These are phyloP conservation scores for Morelia viridis DNA, from an alignment of 2,797 vertebrate species.

Conservation along the genomic window DNA sequence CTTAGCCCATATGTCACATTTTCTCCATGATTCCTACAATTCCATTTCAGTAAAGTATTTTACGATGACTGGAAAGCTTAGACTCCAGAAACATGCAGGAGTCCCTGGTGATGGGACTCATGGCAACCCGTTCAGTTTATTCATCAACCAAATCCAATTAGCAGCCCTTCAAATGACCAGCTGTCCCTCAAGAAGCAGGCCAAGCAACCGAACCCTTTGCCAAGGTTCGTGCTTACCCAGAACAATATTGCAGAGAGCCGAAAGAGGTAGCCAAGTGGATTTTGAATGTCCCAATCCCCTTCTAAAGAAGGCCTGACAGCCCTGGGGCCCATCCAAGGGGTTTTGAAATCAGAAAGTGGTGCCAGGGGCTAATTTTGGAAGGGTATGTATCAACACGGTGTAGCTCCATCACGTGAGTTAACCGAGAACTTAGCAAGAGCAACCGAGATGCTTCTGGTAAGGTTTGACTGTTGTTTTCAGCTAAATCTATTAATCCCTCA, in stretches of 20 bases:
- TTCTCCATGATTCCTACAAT: background rate
- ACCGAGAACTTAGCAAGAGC: background rate
- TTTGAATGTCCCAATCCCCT: background rate
- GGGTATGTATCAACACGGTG: background rate
- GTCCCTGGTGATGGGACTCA: background rate
- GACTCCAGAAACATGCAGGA: background rate
- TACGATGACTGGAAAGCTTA: background rate
- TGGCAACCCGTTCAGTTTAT: slow-evolving; percentile 21
- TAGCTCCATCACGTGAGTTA: background rate
- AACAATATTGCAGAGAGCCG: background rate
- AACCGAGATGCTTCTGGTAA: background rate
- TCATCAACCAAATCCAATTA: slow-evolving; percentile 47
- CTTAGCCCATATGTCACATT: background rate
- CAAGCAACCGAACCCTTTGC: background rate
- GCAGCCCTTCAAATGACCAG: background rate
- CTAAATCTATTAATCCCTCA: no score
- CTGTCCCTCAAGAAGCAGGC: background rate
- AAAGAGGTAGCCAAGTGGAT: background rate
- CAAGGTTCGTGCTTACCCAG: background rate
- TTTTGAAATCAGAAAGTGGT: background rate
- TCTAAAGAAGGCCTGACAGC: no score
- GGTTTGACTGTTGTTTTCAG: background rate
- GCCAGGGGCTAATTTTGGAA: background rate
- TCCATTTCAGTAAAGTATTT: background rate
- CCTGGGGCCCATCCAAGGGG: background rate